Percentiles rank a stretch among this genome's conserved stretches.
Conservation (phyloP, 1,140 invertebrate species). For the Ectropis grisescens region DNA sequence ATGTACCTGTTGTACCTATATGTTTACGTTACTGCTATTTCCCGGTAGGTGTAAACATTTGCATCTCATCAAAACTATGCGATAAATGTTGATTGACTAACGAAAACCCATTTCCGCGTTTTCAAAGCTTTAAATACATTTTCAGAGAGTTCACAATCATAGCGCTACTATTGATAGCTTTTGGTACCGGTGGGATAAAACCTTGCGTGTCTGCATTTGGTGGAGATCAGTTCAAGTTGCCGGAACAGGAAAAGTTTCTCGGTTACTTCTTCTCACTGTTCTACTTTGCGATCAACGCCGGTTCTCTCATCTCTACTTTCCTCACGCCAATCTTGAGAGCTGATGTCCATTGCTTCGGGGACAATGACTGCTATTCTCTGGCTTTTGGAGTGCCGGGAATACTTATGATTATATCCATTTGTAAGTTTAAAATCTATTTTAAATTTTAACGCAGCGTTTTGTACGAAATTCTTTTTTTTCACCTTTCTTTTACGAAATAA, state of each 20-base stretch:
- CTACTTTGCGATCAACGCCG: constrained; percentile 94
- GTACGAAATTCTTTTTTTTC: no score
- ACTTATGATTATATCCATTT: constrained; percentile 85
- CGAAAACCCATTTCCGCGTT: no score
- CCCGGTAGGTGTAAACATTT: no score
- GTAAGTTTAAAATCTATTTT: no score
- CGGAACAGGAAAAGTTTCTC: constrained; percentile 82
- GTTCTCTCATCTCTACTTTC: constrained; percentile 90
- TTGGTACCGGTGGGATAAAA: constrained; percentile 97
- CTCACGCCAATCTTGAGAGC: constrained; percentile 89
- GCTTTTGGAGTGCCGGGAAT: constrained; percentile 93
- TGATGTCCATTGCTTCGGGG: constrained; percentile 86
- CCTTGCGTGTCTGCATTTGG: constrained; percentile 98
- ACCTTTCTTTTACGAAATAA: no score
- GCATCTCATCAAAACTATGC: no score
- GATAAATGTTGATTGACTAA: no score
- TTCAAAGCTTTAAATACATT: no score
- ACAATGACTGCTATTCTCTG: constrained; percentile 87
- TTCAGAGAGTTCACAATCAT: constrained; percentile 79
- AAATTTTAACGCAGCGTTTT: no score
- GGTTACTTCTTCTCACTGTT: constrained; percentile 93
- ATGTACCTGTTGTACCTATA: no score
- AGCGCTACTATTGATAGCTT: constrained; percentile 86
- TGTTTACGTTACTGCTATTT: no score
- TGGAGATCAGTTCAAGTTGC: constrained; percentile 93